These are phyloP conservation scores for Gymnogyps californianus DNA, from an alignment of 2,113 vertebrate genomes.

Conservation along the genomic window DNA sequence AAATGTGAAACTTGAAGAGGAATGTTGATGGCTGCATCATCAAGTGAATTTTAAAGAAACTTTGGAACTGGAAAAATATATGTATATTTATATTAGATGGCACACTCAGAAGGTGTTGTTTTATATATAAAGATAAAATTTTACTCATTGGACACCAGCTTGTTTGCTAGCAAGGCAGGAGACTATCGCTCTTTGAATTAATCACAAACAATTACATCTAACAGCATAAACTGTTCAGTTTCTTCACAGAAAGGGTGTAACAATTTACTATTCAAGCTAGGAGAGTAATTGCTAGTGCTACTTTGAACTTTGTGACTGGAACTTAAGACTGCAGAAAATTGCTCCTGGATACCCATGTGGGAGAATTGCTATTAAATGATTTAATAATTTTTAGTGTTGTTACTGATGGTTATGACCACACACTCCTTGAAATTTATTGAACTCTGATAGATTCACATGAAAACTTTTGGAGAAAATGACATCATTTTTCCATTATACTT, in stretches of 20 bases:
- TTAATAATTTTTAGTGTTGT: not conserved
- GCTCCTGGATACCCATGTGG: not conserved
- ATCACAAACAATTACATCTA: not conserved
- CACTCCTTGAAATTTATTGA: not conserved
- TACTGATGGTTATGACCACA: not conserved
- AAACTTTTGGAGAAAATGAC: not conserved
- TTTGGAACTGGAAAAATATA: not conserved
- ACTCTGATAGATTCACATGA: not conserved
- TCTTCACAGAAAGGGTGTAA: not conserved
- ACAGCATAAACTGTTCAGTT: not conserved
- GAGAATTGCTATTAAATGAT: not conserved
- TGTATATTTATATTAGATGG: not conserved
- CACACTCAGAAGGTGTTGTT: not conserved
- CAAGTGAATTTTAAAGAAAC: not conserved
- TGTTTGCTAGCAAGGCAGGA: not conserved
- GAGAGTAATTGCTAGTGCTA: not conserved
- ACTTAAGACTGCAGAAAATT: not conserved
- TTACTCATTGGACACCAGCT: not conserved
- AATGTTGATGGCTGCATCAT: not conserved
- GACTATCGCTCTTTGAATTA: not conserved
- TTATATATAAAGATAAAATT: not conserved
- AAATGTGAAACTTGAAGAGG: conserved; percentile 32
- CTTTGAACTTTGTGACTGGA: not conserved
- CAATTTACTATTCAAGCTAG: not conserved
- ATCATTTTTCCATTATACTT: not conserved